Percentiles rank a stretch among this genome's conserved stretches.
phyloP scores from a whole-genome alignment of 2,888 invertebrate genomes.

The Abscondita cerata region DNA sequence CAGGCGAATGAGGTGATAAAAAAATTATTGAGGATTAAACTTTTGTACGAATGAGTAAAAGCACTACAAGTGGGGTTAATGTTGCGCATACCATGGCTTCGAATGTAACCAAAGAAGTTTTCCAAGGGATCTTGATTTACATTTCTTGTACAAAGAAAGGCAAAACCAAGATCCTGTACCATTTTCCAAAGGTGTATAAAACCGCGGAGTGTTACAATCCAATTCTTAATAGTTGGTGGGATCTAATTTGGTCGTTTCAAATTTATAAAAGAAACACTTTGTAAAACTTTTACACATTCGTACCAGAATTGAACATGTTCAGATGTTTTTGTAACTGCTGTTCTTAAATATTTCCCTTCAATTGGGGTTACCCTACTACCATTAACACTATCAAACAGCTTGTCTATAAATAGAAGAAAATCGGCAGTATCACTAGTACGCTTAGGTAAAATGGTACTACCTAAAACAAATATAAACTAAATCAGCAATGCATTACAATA shows the following conservation, averaged over 20 bases:
- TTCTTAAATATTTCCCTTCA: not conserved
- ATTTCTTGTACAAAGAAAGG: not conserved
- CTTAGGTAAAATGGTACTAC: no score
- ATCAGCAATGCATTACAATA: no score
- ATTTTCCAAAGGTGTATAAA: not conserved
- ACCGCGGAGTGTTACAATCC: not conserved
- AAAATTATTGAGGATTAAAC: no score
- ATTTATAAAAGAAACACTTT: slow-evolving; percentile 26
- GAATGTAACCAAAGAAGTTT: slow-evolving; percentile 9
- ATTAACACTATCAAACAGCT: not conserved
- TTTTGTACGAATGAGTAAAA: no score
- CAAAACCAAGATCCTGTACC: no score
- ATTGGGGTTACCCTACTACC: not conserved
- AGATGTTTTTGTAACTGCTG: not conserved
- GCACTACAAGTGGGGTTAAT: no score
- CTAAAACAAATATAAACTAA: no score
- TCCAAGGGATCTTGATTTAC: slow-evolving; percentile 5
- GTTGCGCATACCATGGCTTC: not conserved
- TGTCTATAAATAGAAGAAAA: slow-evolving; percentile 5
- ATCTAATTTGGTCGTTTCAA: not conserved
- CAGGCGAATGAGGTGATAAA: no score
- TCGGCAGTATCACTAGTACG: no score
- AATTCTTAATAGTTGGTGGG: slow-evolving; percentile 6
- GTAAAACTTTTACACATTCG: no score
- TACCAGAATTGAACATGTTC: no score